Base-by-base conservation (phyloP, 2,888 invertebrate genomes). In the Pristionchus maxplancki region DNA sequence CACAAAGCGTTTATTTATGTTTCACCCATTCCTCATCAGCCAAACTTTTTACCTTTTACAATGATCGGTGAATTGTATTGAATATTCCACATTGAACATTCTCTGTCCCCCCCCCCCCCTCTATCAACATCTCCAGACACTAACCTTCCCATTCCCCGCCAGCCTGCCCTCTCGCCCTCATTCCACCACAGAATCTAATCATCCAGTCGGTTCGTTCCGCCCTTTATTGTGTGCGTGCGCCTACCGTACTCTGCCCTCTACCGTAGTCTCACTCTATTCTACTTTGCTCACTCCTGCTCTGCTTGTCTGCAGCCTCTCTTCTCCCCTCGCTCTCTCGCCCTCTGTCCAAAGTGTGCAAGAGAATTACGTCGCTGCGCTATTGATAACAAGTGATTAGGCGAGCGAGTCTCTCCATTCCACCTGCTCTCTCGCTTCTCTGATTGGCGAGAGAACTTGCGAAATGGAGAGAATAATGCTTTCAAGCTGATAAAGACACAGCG, bases 231-330 rank as follows among this genome's bases (percentile, higher is more conserved):
- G 13, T 28, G 9, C 64, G 31, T 34, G 67, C 50, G 34, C 17
- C 13, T 67, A 67, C 34, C 34, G 67, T 1, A 74, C 34, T 24
- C 71, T 74, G 9, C 24, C 24, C 24, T 28, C 44, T 78, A 44
- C 78, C 44, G 44, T 74, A 78, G 44, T 44, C 44, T 17, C 15
- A 4, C 28, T 78, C 78, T 78, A 78, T n/a, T 78, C 78, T 40
- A 78, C 78, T 78, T 78, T 78, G 78, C 44, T 78, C 34, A 13
- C 71, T 78, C 48, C 44, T 28, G 17, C 78, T 78, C 78, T 78
- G 15, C 3, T 5, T 8, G 20, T 74, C 71, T 74, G 78, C 24
- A 6, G 44, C 5, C 71, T 71, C 34, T 48, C 78, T 28, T n/a
- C n/a, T 78, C 78, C 28, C 9, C 24, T 8, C 58, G n/a, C 58